Evolutionary conservation across 2,113 vertebrate species (phyloP).

Genomic region (Larimichthys crocea): DNA sequence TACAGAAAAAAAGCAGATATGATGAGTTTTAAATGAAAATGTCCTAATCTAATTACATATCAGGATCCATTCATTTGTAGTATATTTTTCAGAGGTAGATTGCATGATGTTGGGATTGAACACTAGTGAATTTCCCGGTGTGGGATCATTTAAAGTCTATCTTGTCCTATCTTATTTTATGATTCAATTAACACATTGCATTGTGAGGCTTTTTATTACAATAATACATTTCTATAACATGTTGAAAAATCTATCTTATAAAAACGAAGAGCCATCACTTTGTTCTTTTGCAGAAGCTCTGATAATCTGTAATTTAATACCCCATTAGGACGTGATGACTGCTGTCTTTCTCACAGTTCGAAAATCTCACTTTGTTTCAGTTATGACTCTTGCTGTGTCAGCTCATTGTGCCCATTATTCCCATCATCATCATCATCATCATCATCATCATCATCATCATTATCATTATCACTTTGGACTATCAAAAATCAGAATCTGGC

Average conservation of each 20-base stretch:
- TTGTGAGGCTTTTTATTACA: neutral
- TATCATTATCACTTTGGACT: neutral
- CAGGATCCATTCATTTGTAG: neutral
- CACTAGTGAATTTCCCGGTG: too few species aligned
- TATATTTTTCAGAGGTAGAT: neutral
- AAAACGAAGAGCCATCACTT: neutral
- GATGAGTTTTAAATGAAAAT: neutral
- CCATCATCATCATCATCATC: neutral
- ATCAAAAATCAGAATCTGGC: constrained; percentile 2
- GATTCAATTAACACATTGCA: neutral
- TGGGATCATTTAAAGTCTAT: too few species aligned
- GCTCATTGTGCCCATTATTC: neutral
- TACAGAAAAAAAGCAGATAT: neutral
- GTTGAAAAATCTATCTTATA: neutral
- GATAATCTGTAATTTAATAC: neutral
- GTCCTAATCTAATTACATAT: neutral
- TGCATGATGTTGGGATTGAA: neutral
- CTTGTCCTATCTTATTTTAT: too few species aligned
- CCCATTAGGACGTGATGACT: too few species aligned
- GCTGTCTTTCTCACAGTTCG: neutral
- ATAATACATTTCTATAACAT: neutral
- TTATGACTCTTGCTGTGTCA: neutral
- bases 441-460: neutral
- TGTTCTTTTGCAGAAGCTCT: too few species aligned
- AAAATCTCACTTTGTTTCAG: neutral